phyloP scores from a whole-genome alignment of 2,113 vertebrate genomes.

The Alligator sinensis region DNA sequence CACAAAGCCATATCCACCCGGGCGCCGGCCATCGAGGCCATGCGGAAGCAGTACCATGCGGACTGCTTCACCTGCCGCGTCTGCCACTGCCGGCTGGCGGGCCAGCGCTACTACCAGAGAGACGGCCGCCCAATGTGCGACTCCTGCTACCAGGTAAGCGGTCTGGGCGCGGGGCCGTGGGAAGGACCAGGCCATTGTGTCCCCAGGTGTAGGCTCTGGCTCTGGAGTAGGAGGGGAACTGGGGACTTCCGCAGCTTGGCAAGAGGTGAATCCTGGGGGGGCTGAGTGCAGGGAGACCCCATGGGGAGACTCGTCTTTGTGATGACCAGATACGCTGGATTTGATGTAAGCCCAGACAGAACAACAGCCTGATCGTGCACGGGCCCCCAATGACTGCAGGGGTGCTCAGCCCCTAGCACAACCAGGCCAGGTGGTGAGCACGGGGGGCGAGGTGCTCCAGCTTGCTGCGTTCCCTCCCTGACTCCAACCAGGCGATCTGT shows the following conservation, averaged over 20 bases:
- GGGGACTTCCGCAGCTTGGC: background rate
- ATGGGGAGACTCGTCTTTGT: background rate
- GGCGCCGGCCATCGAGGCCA: conserved; percentile 85
- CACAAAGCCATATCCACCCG: conserved; percentile 83
- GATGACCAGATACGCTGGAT: background rate
- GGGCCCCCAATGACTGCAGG: background rate
- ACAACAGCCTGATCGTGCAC: background rate
- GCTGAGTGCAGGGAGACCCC: too few relatives aligned
- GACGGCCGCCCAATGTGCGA: conserved; percentile 89
- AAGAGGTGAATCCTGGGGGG: too few relatives aligned
- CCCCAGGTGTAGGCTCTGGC: background rate
- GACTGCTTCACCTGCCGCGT: conserved; percentile 91
- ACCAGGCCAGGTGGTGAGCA: background rate
- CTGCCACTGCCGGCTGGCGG: conserved; percentile 85
- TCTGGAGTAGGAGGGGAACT: background rate
- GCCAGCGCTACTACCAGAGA: conserved; percentile 91
- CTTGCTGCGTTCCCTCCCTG: background rate
- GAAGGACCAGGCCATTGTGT: background rate
- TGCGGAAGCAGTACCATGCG: conserved; percentile 90
- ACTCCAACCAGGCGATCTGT: background rate
- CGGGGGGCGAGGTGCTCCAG: background rate
- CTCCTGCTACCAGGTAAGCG: conserved; percentile 88
- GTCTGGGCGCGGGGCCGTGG: accelerated
- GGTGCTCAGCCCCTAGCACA: background rate
- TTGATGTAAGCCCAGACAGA: background rate